Percentiles rank a stretch among this genome's conserved stretches.
Evolutionary conservation across 2,888 invertebrate species (phyloP).

Genomic region (Rugalucina vietnamica): DNA sequence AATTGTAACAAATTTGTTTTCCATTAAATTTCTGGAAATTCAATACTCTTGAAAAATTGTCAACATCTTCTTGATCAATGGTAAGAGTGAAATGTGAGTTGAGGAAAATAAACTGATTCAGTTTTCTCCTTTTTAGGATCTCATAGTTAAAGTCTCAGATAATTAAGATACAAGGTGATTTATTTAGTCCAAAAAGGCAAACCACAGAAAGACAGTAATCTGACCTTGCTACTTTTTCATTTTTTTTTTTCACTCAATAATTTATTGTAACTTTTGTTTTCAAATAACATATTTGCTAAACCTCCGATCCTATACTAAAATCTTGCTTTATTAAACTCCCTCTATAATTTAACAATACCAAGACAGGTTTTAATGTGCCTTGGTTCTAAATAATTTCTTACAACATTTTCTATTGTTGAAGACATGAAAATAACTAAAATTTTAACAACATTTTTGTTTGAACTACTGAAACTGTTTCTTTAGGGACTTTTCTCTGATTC

Average conservation of each 20-base stretch:
- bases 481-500: background rate
- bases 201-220: too few relatives aligned
- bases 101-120: background rate
- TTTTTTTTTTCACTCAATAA: too few relatives aligned
- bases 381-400: background rate
- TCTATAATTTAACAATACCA: too few relatives aligned
- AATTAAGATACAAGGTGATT: background rate
- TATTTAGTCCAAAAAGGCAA: background rate
- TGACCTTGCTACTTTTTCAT: too few relatives aligned
- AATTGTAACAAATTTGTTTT: background rate
- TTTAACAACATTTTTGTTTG: background rate
- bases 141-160: background rate
- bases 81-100: background rate
- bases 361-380: background rate
- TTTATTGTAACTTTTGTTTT: too few relatives aligned
- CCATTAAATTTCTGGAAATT: background rate
- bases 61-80: background rate
- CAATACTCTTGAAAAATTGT: conserved; percentile 1
- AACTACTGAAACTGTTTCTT: background rate
- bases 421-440: background rate
- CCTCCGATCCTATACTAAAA: too few relatives aligned
- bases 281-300: too few relatives aligned
- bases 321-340: too few relatives aligned
- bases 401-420: background rate
- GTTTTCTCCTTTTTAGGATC: too few relatives aligned